Conservation (phyloP, 2,797 vertebrate species). For the Eremophila alpestris region DNA sequence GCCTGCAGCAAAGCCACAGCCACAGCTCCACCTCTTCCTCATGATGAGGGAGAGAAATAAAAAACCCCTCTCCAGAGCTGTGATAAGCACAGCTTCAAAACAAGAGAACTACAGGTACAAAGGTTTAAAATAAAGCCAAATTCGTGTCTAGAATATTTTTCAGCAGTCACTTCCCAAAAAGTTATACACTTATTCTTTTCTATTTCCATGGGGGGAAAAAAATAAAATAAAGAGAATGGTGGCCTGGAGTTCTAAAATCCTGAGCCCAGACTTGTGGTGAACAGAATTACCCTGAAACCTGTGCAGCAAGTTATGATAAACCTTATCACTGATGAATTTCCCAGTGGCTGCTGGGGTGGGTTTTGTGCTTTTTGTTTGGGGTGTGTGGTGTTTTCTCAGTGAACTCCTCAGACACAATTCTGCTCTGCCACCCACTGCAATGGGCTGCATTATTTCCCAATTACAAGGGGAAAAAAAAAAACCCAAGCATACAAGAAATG, state of each 20-base stretch:
- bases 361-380: background rate
- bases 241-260: background rate
- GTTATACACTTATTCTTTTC: background rate
- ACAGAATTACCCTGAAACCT: conserved; percentile 20
- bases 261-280: background rate
- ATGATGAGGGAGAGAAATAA: background rate
- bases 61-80: background rate
- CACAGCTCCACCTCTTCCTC: background rate
- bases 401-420: background rate
- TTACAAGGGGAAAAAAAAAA: background rate
- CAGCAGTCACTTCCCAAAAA: background rate
- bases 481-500: background rate
- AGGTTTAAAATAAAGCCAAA: background rate
- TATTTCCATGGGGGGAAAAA: background rate
- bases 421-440: conserved; percentile 15
- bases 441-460: conserved; percentile 6
- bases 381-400: background rate
- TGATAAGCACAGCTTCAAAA: background rate
- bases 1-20: background rate
- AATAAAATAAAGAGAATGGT: background rate
- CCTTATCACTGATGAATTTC: conserved; percentile 1
- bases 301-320: conserved; percentile 37
- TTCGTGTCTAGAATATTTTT: background rate
- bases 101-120: background rate
- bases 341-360: background rate